Evolutionary conservation across 1,140 invertebrate species (phyloP).

Genomic region (Drosophila watanabei): DNA sequence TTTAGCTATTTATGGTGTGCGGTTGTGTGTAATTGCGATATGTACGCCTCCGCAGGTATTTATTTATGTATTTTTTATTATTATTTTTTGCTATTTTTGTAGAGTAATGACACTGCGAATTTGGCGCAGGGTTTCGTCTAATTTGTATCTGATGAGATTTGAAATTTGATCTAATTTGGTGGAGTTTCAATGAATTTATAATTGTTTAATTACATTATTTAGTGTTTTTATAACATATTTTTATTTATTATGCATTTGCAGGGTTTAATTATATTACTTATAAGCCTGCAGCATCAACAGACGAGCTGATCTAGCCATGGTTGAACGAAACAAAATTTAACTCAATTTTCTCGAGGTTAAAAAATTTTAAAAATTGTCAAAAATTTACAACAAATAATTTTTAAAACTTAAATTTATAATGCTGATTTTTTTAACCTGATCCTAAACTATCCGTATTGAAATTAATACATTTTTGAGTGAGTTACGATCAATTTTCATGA

Average conservation of each 20-base stretch:
- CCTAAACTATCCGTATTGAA: too few relatives aligned
- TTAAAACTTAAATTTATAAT: too few relatives aligned
- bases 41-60: not conserved
- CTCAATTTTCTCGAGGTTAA: too few relatives aligned
- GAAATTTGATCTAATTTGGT: not conserved
- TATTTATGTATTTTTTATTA: not conserved
- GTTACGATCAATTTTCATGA: too few relatives aligned
- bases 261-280: not conserved
- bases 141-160: constrained; percentile 1
- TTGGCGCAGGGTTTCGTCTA: not conserved
- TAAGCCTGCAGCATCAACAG: too few relatives aligned
- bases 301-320: too few relatives aligned
- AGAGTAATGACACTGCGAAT: constrained; percentile 11
- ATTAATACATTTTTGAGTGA: too few relatives aligned
- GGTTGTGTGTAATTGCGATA: constrained; percentile 23
- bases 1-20: constrained; percentile 21
- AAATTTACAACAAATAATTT: too few relatives aligned
- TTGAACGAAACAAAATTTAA: too few relatives aligned
- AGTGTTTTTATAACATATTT: not conserved
- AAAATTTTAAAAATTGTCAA: too few relatives aligned
- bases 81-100: not conserved
- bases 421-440: too few relatives aligned
- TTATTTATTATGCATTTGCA: not conserved
- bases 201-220: not conserved
- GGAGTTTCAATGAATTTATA: not conserved